phyloP scores from a whole-genome alignment of 2,888 invertebrate genomes.

The Dascillus cervinus region DNA sequence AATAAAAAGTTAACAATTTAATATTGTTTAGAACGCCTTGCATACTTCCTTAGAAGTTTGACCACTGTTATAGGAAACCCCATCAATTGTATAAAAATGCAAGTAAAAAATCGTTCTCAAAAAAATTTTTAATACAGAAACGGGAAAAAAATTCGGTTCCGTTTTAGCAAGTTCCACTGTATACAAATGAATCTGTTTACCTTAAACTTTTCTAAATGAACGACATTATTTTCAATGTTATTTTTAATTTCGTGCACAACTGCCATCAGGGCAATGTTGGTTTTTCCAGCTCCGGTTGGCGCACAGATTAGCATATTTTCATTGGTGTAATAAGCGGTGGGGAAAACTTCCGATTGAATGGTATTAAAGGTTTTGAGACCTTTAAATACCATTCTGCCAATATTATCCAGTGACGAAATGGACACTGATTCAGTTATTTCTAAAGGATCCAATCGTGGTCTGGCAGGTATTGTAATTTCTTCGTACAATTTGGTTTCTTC shows the following conservation, averaged over 20 bases:
- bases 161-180: too few relatives aligned
- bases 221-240: conserved; percentile 70
- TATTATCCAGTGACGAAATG: conserved; percentile 49
- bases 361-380: conserved; percentile 81
- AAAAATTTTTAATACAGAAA: too few relatives aligned
- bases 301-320: conserved; percentile 97
- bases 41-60: too few relatives aligned
- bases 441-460: conserved; percentile 48
- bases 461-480: conserved; percentile 77
- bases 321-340: conserved; percentile 91
- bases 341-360: conserved; percentile 93
- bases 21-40: too few relatives aligned
- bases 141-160: too few relatives aligned
- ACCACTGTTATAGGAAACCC: too few relatives aligned
- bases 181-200: too few relatives aligned
- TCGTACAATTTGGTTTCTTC: conserved; percentile 70
- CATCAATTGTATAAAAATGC: too few relatives aligned
- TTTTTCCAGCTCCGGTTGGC: conserved; percentile 98
- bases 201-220: conserved; percentile 90
- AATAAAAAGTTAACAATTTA: neutral
- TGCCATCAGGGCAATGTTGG: conserved; percentile 92
- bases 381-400: conserved; percentile 83
- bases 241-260: conserved; percentile 86
- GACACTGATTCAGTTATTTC: conserved; percentile 48
- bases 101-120: too few relatives aligned